These are phyloP conservation scores for Drosophila longiperda DNA, from an alignment of 2,888 invertebrate genomes.

Conservation along the genomic window DNA sequence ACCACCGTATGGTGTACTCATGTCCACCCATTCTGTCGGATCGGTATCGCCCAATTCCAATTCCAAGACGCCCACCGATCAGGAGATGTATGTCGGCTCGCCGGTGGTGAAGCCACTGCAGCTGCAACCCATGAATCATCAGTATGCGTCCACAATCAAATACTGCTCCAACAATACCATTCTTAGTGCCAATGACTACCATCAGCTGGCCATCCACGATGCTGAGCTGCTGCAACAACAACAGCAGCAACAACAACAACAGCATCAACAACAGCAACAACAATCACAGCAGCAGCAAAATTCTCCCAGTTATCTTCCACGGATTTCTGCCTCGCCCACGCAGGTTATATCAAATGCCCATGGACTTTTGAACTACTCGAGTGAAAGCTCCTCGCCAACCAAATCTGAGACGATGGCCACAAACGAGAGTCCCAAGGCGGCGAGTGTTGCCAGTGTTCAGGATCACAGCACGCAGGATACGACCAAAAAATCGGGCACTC, in stretches of 20 bases:
- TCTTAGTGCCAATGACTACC: constrained; percentile 74
- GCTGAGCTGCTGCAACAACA: constrained; percentile 58
- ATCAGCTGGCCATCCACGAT: constrained; percentile 60
- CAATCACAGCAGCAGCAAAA: constrained; percentile 36
- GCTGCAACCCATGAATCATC: constrained; percentile 76
- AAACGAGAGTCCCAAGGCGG: constrained; percentile 42
- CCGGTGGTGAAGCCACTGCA: constrained; percentile 59
- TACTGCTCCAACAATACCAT: constrained; percentile 83
- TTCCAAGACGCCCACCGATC: constrained; percentile 73
- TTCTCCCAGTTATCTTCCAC: constrained; percentile 56
- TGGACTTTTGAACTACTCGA: constrained; percentile 73
- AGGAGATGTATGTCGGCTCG: constrained; percentile 68
- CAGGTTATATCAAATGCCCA: constrained; percentile 66
- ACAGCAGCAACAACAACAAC: constrained; percentile 37
- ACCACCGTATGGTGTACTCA: constrained; percentile 65
- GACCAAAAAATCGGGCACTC: constrained; percentile 88
- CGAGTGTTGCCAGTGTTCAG: constrained; percentile 45
- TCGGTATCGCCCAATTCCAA: constrained; percentile 73
- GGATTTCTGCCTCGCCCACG: constrained; percentile 59
- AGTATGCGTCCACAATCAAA: constrained; percentile 84
- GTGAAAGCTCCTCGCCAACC: constrained; percentile 74
- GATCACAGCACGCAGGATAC: constrained; percentile 82
- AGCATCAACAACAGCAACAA: constrained; percentile 35
- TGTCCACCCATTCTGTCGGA: constrained; percentile 71
- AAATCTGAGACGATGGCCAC: constrained; percentile 56